These are phyloP conservation scores for Cyrtonyx montezumae DNA, from an alignment of 2,113 vertebrate species.

Conservation along the genomic window DNA sequence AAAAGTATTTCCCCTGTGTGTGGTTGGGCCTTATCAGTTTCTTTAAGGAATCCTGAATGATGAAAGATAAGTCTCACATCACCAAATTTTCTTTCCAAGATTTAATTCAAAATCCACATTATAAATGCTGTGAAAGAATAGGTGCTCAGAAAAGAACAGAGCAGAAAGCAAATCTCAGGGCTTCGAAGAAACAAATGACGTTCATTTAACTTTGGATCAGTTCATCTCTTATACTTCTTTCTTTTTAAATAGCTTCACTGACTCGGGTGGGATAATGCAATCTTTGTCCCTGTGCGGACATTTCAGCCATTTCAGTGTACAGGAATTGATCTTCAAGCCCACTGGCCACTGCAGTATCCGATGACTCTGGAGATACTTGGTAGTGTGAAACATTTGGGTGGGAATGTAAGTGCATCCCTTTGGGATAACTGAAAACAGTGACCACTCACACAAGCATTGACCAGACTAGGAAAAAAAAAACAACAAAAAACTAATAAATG, in stretches of 20 bases:
- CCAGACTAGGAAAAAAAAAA: not conserved
- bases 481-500: not conserved
- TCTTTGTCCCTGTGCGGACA: not conserved
- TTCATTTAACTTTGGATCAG: not conserved
- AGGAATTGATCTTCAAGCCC: not conserved
- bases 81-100: not conserved
- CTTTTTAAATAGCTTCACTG: not conserved
- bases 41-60: not conserved
- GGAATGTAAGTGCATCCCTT: not conserved
- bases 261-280: not conserved
- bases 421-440: not conserved
- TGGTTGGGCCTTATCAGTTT: not conserved
- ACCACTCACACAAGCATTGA: not conserved
- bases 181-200: not conserved
- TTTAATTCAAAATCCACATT: not conserved
- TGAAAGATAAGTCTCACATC: not conserved
- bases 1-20: not conserved
- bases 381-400: not conserved
- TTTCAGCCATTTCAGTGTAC: not conserved
- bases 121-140: not conserved
- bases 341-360: not conserved
- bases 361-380: not conserved
- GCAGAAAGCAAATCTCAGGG: not conserved
- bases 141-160: not conserved
- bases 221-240: not conserved